Evolutionary conservation across 2,888 invertebrate species (phyloP).

Genomic region (Apotomis capreana): DNA sequence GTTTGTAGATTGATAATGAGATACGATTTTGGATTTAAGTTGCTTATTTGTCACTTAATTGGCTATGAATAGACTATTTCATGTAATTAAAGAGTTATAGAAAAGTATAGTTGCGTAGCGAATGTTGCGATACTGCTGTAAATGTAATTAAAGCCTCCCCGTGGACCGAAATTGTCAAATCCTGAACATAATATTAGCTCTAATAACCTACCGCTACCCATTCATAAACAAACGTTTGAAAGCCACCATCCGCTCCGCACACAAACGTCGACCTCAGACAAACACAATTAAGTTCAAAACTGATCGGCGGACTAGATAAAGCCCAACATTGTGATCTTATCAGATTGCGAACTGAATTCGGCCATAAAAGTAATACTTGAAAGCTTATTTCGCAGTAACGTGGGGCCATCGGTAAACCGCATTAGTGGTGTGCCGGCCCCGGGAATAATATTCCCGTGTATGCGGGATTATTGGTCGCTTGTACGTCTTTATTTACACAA

Average conservation of each 20-base stretch:
- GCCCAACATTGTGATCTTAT: conserved; percentile 35
- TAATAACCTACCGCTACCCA: conserved; percentile 19
- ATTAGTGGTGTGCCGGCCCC: not conserved
- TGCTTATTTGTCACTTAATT: no score
- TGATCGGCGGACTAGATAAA: conserved; percentile 12
- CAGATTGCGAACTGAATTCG: conserved; percentile 32
- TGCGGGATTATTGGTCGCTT: no score
- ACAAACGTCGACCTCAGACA: conserved; percentile 11
- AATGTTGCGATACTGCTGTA: no score
- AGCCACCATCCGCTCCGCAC: conserved; percentile 1
- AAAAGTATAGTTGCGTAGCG: no score
- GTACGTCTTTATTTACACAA: no score
- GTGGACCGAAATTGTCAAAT: conserved; percentile 7
- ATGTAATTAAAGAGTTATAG: no score
- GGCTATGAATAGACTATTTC: no score
- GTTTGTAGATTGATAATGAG: no score
- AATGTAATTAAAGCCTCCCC: not conserved
- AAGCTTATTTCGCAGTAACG: conserved; percentile 36
- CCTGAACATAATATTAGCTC: conserved; percentile 13
- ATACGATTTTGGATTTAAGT: no score
- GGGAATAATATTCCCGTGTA: no score
- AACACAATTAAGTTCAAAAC: conserved; percentile 9
- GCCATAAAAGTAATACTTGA: conserved; percentile 22
- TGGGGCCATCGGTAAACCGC: conserved; percentile 25
- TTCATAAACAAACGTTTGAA: conserved; percentile 24